Conservation (phyloP, 1,140 invertebrate species). For the Coboldia fuscipes region DNA sequence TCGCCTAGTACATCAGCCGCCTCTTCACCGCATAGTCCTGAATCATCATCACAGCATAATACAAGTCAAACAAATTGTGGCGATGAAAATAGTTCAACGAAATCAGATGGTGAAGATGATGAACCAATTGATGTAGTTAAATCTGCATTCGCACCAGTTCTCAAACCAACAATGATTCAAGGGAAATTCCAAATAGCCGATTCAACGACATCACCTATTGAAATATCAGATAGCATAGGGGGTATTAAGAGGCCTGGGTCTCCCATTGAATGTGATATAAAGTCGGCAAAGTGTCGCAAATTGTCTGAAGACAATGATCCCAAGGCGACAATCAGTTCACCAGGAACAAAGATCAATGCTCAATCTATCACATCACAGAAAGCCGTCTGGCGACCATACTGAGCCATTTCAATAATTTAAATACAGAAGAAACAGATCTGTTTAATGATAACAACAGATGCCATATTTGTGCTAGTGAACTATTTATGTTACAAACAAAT, state of each 20-base stretch:
- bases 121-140: conserved; percentile 51
- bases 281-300: conserved; percentile 30
- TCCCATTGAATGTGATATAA: conserved; percentile 28
- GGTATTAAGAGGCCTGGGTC: no score
- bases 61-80: conserved; percentile 33
- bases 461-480: no score
- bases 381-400: conserved; percentile 57
- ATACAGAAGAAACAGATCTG: no score
- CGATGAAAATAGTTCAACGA: conserved; percentile 33
- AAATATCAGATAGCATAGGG: conserved; percentile 12
- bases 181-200: conserved; percentile 27
- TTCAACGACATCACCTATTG: conserved; percentile 27
- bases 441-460: no score
- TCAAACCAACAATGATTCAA: conserved; percentile 18
- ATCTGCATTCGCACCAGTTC: conserved; percentile 42
- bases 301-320: conserved; percentile 21
- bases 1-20: conserved; percentile 29
- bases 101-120: conserved; percentile 33
- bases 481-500: no score
- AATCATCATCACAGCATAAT: conserved; percentile 20
- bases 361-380: conserved; percentile 31
- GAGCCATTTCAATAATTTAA: no score
- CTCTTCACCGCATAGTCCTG: conserved; percentile 24
- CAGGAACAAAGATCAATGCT: conserved; percentile 35
- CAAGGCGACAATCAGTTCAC: conserved; percentile 23